Conservation (phyloP, 2,113 vertebrate species). For the Nicator chloris region DNA sequence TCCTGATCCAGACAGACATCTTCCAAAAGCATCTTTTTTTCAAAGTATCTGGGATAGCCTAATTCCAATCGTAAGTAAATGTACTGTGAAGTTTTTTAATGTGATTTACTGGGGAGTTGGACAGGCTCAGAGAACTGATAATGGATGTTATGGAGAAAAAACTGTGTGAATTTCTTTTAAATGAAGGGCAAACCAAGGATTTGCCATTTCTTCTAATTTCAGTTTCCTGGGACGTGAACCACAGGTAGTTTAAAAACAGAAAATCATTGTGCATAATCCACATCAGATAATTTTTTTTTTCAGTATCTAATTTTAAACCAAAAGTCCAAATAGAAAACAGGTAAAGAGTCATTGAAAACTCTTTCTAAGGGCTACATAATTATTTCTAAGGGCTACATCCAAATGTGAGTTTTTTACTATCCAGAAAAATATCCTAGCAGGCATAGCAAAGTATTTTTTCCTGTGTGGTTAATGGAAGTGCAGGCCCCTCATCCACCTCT, state of each 20-base stretch:
- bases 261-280: not conserved
- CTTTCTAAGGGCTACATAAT: not conserved
- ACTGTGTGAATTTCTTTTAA: not conserved
- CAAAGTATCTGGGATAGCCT: not conserved
- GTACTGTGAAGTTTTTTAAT: not conserved
- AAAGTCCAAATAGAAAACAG: not conserved
- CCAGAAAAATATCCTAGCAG: not conserved
- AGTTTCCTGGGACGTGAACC: not conserved
- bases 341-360: not conserved
- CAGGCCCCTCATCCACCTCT: not conserved
- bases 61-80: not conserved
- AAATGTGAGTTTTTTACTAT: not conserved
- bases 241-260: not conserved
- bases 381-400: not conserved
- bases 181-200: not conserved
- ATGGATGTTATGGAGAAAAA: not conserved
- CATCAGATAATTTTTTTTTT: not conserved
- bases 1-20: not conserved
- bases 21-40: not conserved
- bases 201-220: not conserved
- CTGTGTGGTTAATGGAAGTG: not conserved
- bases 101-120: not conserved
- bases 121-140: not conserved
- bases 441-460: not conserved
- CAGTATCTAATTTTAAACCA: not conserved